Evolutionary conservation across 2,797 vertebrate genomes (phyloP), one percentile per base, ranked within the genome.

Genomic region (Danionella dracula): DNA sequence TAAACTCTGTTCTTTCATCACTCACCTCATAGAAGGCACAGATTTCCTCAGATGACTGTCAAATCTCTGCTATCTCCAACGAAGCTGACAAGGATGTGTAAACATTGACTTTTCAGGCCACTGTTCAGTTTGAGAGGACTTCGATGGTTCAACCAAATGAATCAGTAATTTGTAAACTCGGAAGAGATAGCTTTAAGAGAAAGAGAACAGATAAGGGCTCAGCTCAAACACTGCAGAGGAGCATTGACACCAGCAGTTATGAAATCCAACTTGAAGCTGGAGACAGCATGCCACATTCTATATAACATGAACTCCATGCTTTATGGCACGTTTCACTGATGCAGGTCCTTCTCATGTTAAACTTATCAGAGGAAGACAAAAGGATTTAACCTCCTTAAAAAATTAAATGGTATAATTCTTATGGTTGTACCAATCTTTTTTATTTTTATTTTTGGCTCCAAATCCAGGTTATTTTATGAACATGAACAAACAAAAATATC

Each of bases 231-330:
- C 54, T 70, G 64, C 75, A 46, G 72, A 79, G 79, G 87, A 89
- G 82, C 84, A 87, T 78, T 89, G 87, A 88, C 87, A 84, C 78
- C 81, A 66, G 29, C 32, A 41, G 61, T 89, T 89, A 82, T 87
- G 86, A 88, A 90, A 87, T 71, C 37, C 48, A 15, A 59, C 59
- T 54, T 53, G 70, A 69, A 72, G 32, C 34, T 45, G 4, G 9
- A 27, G 5, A 15, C 12, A 40, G 19, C 11, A 38, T 61, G 8
- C 11, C 12, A 7, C 37, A 37, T 15, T 71, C 21, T 27, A 31
- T 35, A 27, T 19, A 5, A 10, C 15, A 31, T 10, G 34, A 13
- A 50, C 23, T 35, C 11, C 20, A n/a, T 46, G 27, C 13, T 44
- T 51, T 9, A 45, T 10, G 10, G 10, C 32, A 49, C 32, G 8